Conservation (phyloP, 2,888 invertebrate genomes). For the Scotopteryx bipunctaria region DNA sequence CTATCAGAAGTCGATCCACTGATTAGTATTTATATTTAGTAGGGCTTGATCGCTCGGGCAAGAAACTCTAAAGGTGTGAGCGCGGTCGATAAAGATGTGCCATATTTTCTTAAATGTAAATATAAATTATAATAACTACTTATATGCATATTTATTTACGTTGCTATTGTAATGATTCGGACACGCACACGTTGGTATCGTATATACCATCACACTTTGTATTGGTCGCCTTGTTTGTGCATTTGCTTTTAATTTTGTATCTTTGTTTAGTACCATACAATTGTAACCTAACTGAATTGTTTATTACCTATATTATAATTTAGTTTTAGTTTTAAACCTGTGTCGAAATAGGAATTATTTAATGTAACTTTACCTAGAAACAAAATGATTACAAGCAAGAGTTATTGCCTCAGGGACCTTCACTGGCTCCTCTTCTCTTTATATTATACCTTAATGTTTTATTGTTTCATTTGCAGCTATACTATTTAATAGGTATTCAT, state of each 20-base stretch:
- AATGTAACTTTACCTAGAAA: conserved; percentile 37
- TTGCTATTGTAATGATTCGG: conserved; percentile 58
- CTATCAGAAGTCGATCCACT: conserved; percentile 36
- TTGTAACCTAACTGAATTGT: conserved; percentile 44
- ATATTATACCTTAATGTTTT: conserved; percentile 15
- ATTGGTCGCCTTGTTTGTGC: conserved; percentile 75
- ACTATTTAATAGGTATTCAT: conserved; percentile 24
- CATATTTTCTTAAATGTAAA: conserved; percentile 82
- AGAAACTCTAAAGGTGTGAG: conserved; percentile 49
- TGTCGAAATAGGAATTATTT: conserved; percentile 43
- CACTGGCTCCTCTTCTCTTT: conserved; percentile 15
- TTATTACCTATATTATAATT: conserved; percentile 48
- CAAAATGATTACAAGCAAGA: conserved; percentile 33
- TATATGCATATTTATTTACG: conserved; percentile 80
- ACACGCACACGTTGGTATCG: conserved; percentile 55
- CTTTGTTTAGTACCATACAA: conserved; percentile 52
- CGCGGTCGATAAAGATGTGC: conserved; percentile 81
- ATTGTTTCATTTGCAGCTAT: conserved; percentile 28
- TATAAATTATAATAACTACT: conserved; percentile 76
- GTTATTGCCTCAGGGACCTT: conserved; percentile 27
- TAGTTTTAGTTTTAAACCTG: conserved; percentile 42
- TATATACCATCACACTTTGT: conserved; percentile 66
- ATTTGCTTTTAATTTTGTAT: conserved; percentile 77
- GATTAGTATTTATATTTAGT: conserved; percentile 57
- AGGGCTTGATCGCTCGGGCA: conserved; percentile 59